phyloP scores from a whole-genome alignment of 2,113 vertebrate genomes.

The Regulus satrapa region DNA sequence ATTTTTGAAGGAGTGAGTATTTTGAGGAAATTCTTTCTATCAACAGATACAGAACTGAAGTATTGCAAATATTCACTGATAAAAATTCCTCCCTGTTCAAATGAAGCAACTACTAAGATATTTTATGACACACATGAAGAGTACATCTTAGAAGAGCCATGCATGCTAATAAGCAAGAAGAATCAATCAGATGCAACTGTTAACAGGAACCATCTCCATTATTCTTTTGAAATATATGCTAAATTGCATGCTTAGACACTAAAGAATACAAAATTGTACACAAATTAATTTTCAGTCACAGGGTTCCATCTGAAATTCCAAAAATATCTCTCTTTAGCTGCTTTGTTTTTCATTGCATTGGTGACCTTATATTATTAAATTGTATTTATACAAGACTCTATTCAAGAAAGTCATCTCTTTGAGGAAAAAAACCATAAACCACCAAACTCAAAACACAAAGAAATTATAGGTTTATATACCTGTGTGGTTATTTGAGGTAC shows the following conservation, averaged over 20 bases:
- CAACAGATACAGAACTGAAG: background rate
- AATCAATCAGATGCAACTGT: slow-evolving; percentile 10
- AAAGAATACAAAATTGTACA: slow-evolving; percentile 8
- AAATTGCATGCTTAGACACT: background rate
- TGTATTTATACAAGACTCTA: background rate
- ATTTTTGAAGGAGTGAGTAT: background rate
- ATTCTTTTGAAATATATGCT: slow-evolving; percentile 9
- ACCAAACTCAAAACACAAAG: background rate
- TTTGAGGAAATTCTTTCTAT: background rate
- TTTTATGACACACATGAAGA: background rate
- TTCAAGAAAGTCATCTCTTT: background rate
- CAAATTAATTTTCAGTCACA: background rate
- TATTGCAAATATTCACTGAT: background rate
- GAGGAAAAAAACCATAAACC: background rate
- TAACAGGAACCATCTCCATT: background rate
- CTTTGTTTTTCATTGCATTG: background rate
- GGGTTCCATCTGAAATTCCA: background rate
- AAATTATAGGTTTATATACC: background rate
- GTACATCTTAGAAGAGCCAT: background rate
- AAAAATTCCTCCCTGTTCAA: background rate
- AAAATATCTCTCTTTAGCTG: background rate
- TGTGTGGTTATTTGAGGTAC: background rate
- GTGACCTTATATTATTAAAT: background rate
- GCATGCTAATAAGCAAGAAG: background rate
- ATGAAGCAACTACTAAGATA: background rate